Base-by-base conservation (phyloP, 2,888 invertebrate genomes). In the Alviniconcha strummeri region DNA sequence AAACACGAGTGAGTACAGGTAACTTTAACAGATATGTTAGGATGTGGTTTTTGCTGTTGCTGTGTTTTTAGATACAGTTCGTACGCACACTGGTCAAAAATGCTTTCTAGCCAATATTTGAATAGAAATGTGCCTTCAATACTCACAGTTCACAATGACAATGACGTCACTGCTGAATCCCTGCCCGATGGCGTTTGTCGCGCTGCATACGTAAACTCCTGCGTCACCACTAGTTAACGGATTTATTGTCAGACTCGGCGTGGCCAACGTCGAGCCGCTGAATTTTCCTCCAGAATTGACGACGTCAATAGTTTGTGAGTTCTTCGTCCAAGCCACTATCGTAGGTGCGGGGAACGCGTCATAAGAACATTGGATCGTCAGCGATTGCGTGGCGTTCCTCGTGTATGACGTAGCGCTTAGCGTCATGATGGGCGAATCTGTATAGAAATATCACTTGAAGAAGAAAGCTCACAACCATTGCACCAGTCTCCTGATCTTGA, bases 201-300 rank as follows among this genome's bases (percentile, higher is more conserved):
- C 87, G 54, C 60, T 67, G 80, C 87, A 87, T 13, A 84, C 72
- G 64, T 87, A 87, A 15, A 69, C 36, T 11, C 86, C 87, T 52
- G 82, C 84, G 67, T 87, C 87, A 5, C 77, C 57, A 11, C 71
- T 52, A 1, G 77, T 74, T 36, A 84, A 80, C 54, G 67, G 60
- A 57, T 17, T 57, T 55, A 87, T 85, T n/a, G 84, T 86, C 67
- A 87, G 77, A 5, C 85, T 83, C 0, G 86, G 84, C 13, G 64
- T 77, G 52, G 56, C 36, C 8, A 81, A 67, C 0, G 74, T 80
- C 15, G 84, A 82, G 8, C 87, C 87, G 19, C 71, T n/a, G 71
- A 83, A 85, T 56, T 80, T 84, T 5, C 80, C 77, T 9, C 74
- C 82, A 55, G 69, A 74, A 54, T 11, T 74, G 55, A 55, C 15